Percentiles rank a stretch among this genome's conserved stretches.
These are phyloP conservation scores for Dynastes maya DNA, from an alignment of 2,888 invertebrate species.

Conservation along the genomic window DNA sequence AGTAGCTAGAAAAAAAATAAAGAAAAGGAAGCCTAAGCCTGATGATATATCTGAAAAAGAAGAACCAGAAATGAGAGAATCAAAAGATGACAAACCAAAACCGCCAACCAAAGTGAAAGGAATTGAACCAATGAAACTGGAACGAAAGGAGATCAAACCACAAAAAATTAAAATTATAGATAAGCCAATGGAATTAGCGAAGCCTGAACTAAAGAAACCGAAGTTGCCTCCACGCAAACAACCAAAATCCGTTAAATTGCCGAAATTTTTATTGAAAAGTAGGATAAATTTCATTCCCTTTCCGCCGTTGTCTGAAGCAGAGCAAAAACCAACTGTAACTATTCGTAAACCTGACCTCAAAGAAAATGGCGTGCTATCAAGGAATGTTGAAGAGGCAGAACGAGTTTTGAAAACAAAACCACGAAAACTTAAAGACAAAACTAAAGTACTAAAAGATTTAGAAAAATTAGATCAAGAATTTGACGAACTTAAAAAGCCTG, in stretches of 20 bases:
- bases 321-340: conserved; percentile 65
- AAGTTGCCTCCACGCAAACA: conserved; percentile 63
- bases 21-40: conserved; percentile 51
- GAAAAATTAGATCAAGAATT: conserved; percentile 70
- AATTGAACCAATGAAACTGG: conserved; percentile 73
- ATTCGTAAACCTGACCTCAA: conserved; percentile 65
- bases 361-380: conserved; percentile 70
- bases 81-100: conserved; percentile 57
- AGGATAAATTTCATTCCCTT: conserved; percentile 76
- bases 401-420: conserved; percentile 65
- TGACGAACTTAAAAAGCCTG: conserved; percentile 68
- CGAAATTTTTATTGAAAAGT: conserved; percentile 81
- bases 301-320: conserved; percentile 65
- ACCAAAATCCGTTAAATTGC: conserved; percentile 69
- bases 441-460: conserved; percentile 66
- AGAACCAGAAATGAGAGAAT: conserved; percentile 52
- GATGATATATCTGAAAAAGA: conserved; percentile 60
- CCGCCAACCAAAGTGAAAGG: conserved; percentile 46
- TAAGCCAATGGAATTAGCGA: conserved; percentile 73
- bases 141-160: conserved; percentile 75
- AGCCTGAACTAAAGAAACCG: conserved; percentile 76
- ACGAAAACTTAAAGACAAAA: conserved; percentile 66
- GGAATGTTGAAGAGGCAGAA: conserved; percentile 71
- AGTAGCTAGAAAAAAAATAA: conserved; percentile 46
- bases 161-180: conserved; percentile 75